These are phyloP conservation scores for Astatoreochromis straeleni DNA, from an alignment of 2,113 vertebrate genomes.

Conservation along the genomic window DNA sequence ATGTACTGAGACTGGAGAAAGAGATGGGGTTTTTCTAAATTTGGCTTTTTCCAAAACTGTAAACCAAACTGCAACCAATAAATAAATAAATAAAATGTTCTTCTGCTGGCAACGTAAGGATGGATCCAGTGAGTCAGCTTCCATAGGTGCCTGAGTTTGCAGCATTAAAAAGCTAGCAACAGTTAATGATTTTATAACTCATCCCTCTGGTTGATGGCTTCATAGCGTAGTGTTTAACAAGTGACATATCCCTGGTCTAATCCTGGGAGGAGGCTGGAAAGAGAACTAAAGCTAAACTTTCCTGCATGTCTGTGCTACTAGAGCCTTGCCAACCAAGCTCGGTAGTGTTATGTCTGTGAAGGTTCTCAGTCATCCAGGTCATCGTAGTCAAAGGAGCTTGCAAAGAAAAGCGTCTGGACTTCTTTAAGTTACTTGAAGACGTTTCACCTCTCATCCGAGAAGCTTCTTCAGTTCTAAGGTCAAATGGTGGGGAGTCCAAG, in stretches of 20 bases:
- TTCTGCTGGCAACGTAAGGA: background rate
- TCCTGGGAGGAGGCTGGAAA: background rate
- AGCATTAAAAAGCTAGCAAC: background rate
- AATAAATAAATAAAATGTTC: background rate
- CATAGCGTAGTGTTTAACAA: background rate
- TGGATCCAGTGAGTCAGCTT: background rate
- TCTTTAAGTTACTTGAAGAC: too few relatives aligned
- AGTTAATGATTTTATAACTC: background rate
- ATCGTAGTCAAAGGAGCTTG: too few relatives aligned
- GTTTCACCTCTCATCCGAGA: too few relatives aligned
- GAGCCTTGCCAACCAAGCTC: background rate
- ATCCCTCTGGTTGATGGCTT: background rate
- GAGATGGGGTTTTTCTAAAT: fast-evolving
- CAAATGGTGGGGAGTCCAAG: too few relatives aligned
- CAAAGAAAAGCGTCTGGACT: too few relatives aligned
- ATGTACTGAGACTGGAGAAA: background rate
- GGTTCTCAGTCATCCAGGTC: too few relatives aligned
- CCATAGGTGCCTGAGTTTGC: background rate
- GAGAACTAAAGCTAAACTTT: background rate
- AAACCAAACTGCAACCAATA: background rate
- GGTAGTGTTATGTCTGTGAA: background rate
- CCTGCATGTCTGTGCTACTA: background rate
- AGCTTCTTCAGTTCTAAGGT: too few relatives aligned
- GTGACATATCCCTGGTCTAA: background rate
- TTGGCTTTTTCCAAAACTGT: background rate